phyloP scores from a whole-genome alignment of 2,888 invertebrate genomes.

The Sericinus montela region DNA sequence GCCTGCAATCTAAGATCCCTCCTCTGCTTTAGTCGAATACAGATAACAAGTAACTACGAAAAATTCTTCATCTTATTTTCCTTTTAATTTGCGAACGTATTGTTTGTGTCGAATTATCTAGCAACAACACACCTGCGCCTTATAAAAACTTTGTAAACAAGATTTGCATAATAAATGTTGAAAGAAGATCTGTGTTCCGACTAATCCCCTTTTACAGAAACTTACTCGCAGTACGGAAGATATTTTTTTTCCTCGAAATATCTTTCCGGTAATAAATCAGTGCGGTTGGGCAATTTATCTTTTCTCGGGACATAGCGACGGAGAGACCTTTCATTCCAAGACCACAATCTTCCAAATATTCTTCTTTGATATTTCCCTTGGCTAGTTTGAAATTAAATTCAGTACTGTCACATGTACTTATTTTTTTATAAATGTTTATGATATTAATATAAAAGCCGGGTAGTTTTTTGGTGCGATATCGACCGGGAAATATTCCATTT shows the following conservation, averaged over 20 bases:
- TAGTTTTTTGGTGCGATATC: too few species aligned
- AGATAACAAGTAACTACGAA: too few species aligned
- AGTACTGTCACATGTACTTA: conserved; percentile 4
- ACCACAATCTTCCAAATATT: conserved; percentile 22
- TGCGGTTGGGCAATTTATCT: conserved; percentile 46
- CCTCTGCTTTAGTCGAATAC: too few species aligned
- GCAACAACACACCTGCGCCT: conserved; percentile 12
- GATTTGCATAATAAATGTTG: conserved; percentile 31
- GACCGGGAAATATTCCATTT: too few species aligned
- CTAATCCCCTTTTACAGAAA: conserved; percentile 41
- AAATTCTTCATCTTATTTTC: too few species aligned
- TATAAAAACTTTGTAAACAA: conserved; percentile 10
- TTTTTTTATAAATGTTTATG: too few species aligned
- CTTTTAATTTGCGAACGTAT: too few species aligned
- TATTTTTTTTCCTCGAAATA: conserved; percentile 36
- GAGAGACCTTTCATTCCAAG: conserved; percentile 22
- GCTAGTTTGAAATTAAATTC: conserved; percentile 23
- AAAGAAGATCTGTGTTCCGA: conserved; percentile 17
- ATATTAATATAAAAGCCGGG: too few species aligned
- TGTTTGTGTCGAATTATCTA: neutral
- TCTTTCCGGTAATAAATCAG: conserved; percentile 49
- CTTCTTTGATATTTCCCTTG: conserved; percentile 20
- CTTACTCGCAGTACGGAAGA: conserved; percentile 27
- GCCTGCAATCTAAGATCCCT: too few species aligned
- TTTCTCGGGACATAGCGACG: conserved; percentile 31